Evolutionary conservation across 2,888 invertebrate species (phyloP), one percentile per base, ranked within the genome.

Genomic region (Andrena hattorfiana): DNA sequence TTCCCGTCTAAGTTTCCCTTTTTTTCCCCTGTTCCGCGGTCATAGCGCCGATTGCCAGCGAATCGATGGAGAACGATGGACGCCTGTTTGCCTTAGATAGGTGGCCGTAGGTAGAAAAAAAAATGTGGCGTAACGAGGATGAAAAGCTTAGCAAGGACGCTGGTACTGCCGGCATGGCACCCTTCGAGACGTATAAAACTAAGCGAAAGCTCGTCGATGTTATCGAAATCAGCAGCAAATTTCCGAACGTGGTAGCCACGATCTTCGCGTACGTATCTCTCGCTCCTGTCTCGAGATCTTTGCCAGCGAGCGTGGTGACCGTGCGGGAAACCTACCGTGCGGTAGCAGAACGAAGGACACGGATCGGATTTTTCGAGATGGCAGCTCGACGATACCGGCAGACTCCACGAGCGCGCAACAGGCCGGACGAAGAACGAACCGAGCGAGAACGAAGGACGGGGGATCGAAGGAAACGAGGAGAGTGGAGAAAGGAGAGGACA

Each of bases 321-420:
- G 76, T 67, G 77, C 79, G 68, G 79, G 74, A 77, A 79, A 74
- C 77, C 73, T 51, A 75, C 73, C 80, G 83, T 74, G 77, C 77
- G 79, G 85, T 81, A 86, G 80, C 85, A 79, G 81, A 66, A 76
- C 84, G 85, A 85, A 87, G 87, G 87, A 89, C 88, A 86, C 66
- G 77, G 70, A 42, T 30, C 28, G 42, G 48, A 85, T 88, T 87
- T 88, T 88, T 88, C 80, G 77, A 83, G 81, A 83, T 85, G 81
- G 80, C 71, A 88, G 70, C 77, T 81, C 70, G 73, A 85, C 88
- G 84, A 86, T 89, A 85, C 85, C 79, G 49, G 70, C 71, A 42
- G 60, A 48, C 67, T 60, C 62, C 64, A 59, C 74, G 70, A 63
- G 20, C 71, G 49, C 28, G 72, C 70, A 60, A 73, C 67, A 13